Evolutionary conservation across 2,888 invertebrate species (phyloP), one percentile per base, ranked within the genome.

Genomic region (Apamea anceps): DNA sequence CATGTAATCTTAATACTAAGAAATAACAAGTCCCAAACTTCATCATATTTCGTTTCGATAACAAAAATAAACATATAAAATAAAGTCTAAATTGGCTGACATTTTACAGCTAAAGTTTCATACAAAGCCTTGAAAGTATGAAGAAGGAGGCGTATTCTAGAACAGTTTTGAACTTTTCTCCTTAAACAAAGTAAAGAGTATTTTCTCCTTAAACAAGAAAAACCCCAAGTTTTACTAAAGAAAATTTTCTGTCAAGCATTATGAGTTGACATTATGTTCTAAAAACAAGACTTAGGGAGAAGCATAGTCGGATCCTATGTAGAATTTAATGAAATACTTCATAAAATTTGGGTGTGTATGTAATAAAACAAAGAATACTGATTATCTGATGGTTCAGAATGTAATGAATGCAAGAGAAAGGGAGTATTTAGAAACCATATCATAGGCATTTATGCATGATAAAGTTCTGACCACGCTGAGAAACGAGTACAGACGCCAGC

Each of bases 151-250:
- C 87, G 88, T 81, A 65, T 73, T 72, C 72, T 78, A 70, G 85
- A 89, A 86, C 80, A 48, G 87, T 89, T 89, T 63, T 32, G 60
- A 88, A 88, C 85, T 87, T 89, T 89, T 77, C 82, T 62, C 81
- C 80, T 87, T 83, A 88, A 81, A 87, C 68, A 86, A 85, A 88
- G 82, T 82, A n/a, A n/a, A n/a, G n/a, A n/a, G n/a, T n/a, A n/a
- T 87, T 89, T 89, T 77, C 82, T 62, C 81, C 80, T 87, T 83
- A 88, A 81, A 87, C 68, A 86, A 85, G 86, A 77, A 89, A 88
- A 81, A 78, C 81, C 75, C 57, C 45, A 79, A 81, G 81, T 86
- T 78, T 75, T 77, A 80, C n/a, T 76, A 15, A 72, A 72, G 45
- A 54, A 84, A 88, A 48, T 85, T 82, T 62, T 45, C 79, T 81